These are phyloP conservation scores for Lithobates sylvaticus DNA, from an alignment of 2,797 vertebrate genomes.

Conservation along the genomic window DNA sequence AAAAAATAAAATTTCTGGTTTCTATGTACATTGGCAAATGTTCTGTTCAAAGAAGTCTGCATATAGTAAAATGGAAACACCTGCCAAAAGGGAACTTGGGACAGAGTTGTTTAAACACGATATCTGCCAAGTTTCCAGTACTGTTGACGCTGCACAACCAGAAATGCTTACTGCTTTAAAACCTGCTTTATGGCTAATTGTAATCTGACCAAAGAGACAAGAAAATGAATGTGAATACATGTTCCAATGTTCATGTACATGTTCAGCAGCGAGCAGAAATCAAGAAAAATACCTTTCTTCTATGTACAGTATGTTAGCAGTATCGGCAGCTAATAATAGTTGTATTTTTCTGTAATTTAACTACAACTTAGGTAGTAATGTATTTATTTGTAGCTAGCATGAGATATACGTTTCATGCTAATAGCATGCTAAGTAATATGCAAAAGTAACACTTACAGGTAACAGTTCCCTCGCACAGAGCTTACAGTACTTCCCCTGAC, in stretches of 20 bases:
- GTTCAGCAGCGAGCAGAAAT: neutral
- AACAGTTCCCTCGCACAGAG: too few relatives aligned
- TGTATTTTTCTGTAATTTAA: neutral
- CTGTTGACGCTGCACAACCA: conserved; percentile 74
- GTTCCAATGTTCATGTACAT: too few relatives aligned
- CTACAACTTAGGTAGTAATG: neutral
- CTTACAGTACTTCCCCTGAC: too few relatives aligned
- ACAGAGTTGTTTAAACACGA: conserved; percentile 79
- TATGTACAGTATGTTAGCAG: neutral
- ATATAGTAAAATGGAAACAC: conserved; percentile 81
- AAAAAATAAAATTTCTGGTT: conserved; percentile 71
- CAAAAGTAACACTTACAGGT: too few relatives aligned
- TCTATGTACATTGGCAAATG: conserved; percentile 80
- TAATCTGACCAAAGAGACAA: conserved; percentile 67
- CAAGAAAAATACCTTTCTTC: neutral
- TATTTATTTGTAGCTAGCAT: neutral
- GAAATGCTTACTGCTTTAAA: conserved; percentile 75
- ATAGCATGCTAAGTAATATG: too few relatives aligned
- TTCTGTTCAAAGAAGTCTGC: conserved; percentile 77
- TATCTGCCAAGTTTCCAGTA: conserved; percentile 81
- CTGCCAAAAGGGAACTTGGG: conserved; percentile 81
- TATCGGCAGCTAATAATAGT: neutral
- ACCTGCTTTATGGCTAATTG: conserved; percentile 72
- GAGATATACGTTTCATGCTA: too few relatives aligned
- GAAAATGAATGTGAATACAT: conserved; percentile 67